Evolutionary conservation across 2,113 vertebrate species (phyloP).

Genomic region (Cyprinodon brontotheroides): DNA sequence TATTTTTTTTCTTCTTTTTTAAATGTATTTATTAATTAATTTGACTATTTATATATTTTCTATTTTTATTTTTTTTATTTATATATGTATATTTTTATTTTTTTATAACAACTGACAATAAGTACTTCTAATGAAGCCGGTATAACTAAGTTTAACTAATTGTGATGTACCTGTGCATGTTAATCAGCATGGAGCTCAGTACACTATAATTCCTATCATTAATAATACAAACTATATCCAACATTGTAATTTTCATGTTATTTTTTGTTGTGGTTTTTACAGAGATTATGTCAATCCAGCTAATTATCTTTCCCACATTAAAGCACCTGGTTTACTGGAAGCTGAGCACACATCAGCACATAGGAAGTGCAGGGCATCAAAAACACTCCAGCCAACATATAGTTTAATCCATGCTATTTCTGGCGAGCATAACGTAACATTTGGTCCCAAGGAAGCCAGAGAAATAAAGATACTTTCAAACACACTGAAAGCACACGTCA

Average conservation of each 20-base stretch:
- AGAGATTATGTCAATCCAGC: background rate
- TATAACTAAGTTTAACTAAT: background rate
- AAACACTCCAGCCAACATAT: slow-evolving; percentile 3
- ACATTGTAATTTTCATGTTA: background rate
- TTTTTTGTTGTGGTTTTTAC: background rate
- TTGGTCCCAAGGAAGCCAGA: background rate
- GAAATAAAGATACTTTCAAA: slow-evolving; percentile 23
- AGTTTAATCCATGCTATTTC: slow-evolving; percentile 30
- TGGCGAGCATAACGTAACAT: slow-evolving; percentile 29
- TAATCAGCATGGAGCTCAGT: slow-evolving; percentile 12
- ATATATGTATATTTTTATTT: too few relatives aligned
- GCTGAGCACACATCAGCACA: slow-evolving; percentile 3
- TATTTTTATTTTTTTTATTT: too few relatives aligned
- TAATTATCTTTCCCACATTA: background rate
- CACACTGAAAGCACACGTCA: slow-evolving; percentile 45
- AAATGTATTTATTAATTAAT: too few relatives aligned
- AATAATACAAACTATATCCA: slow-evolving; percentile 15
- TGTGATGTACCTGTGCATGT: background rate
- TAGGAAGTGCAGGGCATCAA: background rate
- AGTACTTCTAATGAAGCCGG: too few relatives aligned
- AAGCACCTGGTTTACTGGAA: slow-evolving; percentile 7
- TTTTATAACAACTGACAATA: too few relatives aligned
- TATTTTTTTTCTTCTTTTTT: too few relatives aligned
- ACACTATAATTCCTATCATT: background rate
- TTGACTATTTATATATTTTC: too few relatives aligned